These are phyloP conservation scores for Thymelicus lineola DNA, from an alignment of 2,888 invertebrate genomes.

Conservation along the genomic window DNA sequence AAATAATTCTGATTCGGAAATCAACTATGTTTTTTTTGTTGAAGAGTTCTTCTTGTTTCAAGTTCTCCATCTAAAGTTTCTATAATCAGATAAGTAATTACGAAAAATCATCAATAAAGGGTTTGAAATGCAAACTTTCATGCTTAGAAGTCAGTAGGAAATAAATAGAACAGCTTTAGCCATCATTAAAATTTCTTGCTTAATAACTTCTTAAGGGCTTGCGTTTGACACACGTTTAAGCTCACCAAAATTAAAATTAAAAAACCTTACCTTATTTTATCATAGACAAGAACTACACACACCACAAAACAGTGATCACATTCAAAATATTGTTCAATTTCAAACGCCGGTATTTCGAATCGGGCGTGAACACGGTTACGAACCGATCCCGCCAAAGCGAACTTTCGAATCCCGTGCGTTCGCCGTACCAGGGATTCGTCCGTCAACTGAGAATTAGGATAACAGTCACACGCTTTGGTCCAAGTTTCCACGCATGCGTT, in stretches of 20 bases:
- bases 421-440: slow-evolving; percentile 50
- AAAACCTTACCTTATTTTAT: slow-evolving; percentile 5
- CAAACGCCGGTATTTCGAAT: slow-evolving; percentile 14
- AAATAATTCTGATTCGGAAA: no score
- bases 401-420: slow-evolving; percentile 17
- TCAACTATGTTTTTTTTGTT: no score
- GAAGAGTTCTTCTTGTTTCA: no score
- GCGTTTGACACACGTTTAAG: background rate
- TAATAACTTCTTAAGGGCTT: slow-evolving; percentile 10
- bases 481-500: slow-evolving; percentile 71
- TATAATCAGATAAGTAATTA: background rate
- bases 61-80: no score
- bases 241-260: background rate
- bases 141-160: background rate
- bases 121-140: background rate
- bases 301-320: slow-evolving; percentile 16
- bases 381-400: slow-evolving; percentile 2
- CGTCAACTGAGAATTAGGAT: slow-evolving; percentile 60
- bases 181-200: slow-evolving; percentile 21
- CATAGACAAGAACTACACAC: background rate
- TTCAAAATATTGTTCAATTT: slow-evolving; percentile 6
- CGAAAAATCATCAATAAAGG: background rate
- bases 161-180: background rate
- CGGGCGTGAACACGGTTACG: slow-evolving; percentile 22
- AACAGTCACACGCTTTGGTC: slow-evolving; percentile 49